Conservation (phyloP, 2,113 vertebrate species). For the Sylvia atricapilla region DNA sequence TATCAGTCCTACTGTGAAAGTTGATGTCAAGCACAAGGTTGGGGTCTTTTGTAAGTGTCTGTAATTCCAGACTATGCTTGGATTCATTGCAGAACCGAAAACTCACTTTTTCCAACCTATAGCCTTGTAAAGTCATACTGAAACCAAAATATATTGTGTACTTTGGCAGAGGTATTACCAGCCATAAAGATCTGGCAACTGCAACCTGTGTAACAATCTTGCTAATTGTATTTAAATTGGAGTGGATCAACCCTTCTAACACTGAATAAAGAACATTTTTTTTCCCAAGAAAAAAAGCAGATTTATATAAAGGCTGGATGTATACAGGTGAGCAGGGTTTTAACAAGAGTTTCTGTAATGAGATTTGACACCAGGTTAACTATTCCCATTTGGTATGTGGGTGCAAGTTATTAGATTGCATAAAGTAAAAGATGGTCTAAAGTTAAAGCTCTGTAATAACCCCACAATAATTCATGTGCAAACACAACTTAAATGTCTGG, state of each 20-base stretch:
- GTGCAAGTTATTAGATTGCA: background rate
- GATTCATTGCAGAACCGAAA: slow-evolving; percentile 9
- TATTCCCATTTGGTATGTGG: background rate
- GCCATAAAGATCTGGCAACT: slow-evolving; percentile 42
- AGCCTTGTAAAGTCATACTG: slow-evolving; percentile 14
- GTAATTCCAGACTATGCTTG: background rate
- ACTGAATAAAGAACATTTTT: slow-evolving; percentile 6
- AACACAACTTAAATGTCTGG: background rate
- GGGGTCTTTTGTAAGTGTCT: background rate
- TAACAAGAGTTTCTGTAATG: background rate
- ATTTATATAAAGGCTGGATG: background rate
- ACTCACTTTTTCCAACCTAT: background rate
- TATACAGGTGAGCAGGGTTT: background rate
- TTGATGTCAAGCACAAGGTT: background rate
- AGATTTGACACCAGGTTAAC: background rate
- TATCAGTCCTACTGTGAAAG: background rate
- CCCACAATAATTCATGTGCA: background rate
- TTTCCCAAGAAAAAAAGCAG: background rate
- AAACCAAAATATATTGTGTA: slow-evolving; percentile 29
- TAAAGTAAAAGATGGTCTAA: background rate
- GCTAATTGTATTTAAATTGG: slow-evolving; percentile 41
- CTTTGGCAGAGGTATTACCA: slow-evolving; percentile 24
- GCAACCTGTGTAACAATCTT: background rate
- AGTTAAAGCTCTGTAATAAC: background rate
- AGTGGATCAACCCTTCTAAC: slow-evolving; percentile 1